Base-by-base conservation (phyloP, 23 tunicate species). In the Corella eumyota region DNA sequence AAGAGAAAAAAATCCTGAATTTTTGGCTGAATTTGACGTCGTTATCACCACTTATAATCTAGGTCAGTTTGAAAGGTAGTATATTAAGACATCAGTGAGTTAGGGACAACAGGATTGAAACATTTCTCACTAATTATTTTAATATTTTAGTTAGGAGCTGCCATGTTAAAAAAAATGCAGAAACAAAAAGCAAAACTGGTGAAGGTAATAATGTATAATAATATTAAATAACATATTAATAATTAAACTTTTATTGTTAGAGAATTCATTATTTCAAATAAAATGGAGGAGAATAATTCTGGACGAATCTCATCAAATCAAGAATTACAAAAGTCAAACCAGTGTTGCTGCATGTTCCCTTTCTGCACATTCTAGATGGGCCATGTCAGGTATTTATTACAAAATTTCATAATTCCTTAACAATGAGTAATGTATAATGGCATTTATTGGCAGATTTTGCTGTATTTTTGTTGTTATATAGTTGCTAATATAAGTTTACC, bases 241-340 rank as follows among this genome's bases (percentile, higher is more conserved):
- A 7, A 7, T 51, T 27, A 9, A 51, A n/a, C 22, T 51, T 11
- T 51, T 50, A 49, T 55, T 25, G n/a, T 17, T 26, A 59, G 83
- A 75, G 58, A 47, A 63, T 35, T 69, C 81, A 1, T 48, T 88
- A 60, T 66, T 78, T 53, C 78, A 31, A 25, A 68, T 88, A 54
- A 56, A 79, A 21, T 88, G 88, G 88, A 30, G 71, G 44, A 46
- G 96, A 50, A 55, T 88, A n/a, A 88, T 88, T 31, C 55, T 88
- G 29, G 96, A 88, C 40, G 96, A 88, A 79, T 81, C 96, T 27
- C 96, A 88, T 48, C 80, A 88, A 44, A 88, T 88, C 25, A 76
- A 78, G 40, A 88, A 88, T 54, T 37, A 25, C 36, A 78, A 73
- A 57, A 88, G 81, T 54, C 72, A 67, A 63, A 65, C 73, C 1